Percentiles rank a stretch among this genome's conserved stretches.
Conservation (phyloP, 2,113 vertebrate genomes). For the Nyctibius bracteatus region DNA sequence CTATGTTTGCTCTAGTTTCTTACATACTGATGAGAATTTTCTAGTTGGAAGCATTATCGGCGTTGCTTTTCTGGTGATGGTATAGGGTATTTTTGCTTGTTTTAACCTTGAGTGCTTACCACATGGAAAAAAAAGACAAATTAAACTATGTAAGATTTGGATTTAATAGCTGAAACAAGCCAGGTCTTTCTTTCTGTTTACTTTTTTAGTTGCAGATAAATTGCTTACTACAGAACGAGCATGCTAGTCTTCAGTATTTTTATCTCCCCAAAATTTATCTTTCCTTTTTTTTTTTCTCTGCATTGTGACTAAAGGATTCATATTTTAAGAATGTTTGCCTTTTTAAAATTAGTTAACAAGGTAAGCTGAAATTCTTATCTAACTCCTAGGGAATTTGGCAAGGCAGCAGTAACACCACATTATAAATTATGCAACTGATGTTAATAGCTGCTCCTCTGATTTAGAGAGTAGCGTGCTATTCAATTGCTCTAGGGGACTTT, state of each 20-base stretch:
- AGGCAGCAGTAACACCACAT: neutral
- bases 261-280: neutral
- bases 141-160: neutral
- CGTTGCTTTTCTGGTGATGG: neutral
- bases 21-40: neutral
- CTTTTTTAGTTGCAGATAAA: neutral
- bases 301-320: neutral
- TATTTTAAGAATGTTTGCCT: neutral
- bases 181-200: neutral
- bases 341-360: constrained; percentile 4
- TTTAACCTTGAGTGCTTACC: neutral
- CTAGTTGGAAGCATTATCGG: neutral
- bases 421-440: neutral
- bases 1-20: neutral
- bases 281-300: neutral
- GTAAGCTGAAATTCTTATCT: neutral
- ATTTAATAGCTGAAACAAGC: neutral
- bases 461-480: neutral
- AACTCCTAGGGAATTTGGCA: neutral
- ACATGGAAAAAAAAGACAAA: no score
- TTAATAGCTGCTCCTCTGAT: constrained; percentile 9
- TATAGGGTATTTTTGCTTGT: neutral
- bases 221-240: neutral
- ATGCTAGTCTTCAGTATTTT: neutral
- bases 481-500: neutral